Percentiles rank a stretch among this genome's conserved stretches.
These are phyloP conservation scores for Amazonetta brasiliensis DNA, from an alignment of 2,797 vertebrate genomes.

Conservation along the genomic window DNA sequence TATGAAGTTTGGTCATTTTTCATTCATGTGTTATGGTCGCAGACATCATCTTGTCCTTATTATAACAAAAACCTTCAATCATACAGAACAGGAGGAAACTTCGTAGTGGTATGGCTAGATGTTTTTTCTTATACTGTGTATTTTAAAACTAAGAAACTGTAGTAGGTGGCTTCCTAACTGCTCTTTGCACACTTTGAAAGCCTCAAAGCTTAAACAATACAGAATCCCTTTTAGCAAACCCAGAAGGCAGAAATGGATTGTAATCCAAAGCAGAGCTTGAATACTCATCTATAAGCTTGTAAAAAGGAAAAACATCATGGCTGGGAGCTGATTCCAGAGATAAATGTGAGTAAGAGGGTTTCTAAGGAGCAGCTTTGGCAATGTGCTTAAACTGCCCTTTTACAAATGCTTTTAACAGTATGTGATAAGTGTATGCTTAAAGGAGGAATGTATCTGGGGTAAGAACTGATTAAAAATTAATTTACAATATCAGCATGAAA, in stretches of 20 bases:
- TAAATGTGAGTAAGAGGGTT: not conserved
- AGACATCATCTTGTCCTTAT: not conserved
- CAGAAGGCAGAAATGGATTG: slow-evolving; percentile 9
- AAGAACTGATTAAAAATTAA: slow-evolving; percentile 62
- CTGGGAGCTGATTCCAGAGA: not conserved
- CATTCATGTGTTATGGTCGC: not conserved
- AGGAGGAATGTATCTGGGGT: not conserved
- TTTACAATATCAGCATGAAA: slow-evolving; percentile 38
- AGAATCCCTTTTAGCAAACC: not conserved
- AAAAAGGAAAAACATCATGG: not conserved
- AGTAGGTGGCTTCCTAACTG: not conserved
- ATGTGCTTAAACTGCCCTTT: not conserved
- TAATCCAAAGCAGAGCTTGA: not conserved
- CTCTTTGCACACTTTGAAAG: not conserved
- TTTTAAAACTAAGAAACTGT: not conserved
- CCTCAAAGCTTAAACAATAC: not conserved
- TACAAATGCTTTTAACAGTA: slow-evolving; percentile 28
- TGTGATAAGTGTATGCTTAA: slow-evolving; percentile 12
- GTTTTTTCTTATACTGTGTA: not conserved
- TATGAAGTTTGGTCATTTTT: not conserved
- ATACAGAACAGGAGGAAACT: not conserved
- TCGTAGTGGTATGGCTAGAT: not conserved
- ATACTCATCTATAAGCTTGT: not conserved
- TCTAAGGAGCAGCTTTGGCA: not conserved
- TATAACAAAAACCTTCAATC: not conserved